These are phyloP conservation scores for Xylophagus ater DNA, from an alignment of 2,888 invertebrate genomes.

Conservation along the genomic window DNA sequence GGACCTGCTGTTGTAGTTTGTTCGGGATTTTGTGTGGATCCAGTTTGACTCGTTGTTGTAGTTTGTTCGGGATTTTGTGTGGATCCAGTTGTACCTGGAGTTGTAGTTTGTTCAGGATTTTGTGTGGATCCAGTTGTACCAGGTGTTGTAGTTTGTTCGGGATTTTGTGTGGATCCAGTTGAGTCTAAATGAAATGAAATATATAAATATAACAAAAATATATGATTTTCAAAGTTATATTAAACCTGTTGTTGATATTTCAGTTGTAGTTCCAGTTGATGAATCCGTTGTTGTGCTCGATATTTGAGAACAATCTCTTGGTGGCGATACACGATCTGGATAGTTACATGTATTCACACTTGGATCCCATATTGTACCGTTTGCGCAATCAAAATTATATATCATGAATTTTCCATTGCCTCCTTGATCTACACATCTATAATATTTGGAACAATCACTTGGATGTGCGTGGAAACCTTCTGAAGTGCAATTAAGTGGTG, in stretches of 20 bases:
- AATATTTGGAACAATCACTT: conserved; percentile 52
- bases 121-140: conserved; percentile 9
- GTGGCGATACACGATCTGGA: conserved; percentile 52
- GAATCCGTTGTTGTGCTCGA: conserved; percentile 21
- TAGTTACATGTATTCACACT: conserved; percentile 55
- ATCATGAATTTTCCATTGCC: conserved; percentile 48
- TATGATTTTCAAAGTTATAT: too few species aligned
- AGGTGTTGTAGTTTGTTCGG: conserved; percentile 20
- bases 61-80: conserved; percentile 8
- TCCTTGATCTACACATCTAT: conserved; percentile 53
- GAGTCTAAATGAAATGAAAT: too few species aligned
- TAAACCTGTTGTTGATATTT: conserved; percentile 27
- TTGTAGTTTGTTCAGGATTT: conserved; percentile 2
- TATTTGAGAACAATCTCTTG: conserved; percentile 32
- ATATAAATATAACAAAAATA: too few species aligned
- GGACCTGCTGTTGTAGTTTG: conserved; percentile 15
- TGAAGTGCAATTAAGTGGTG: conserved; percentile 37
- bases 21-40: not conserved
- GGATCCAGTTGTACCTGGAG: conserved; percentile 8
- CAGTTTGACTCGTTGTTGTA: conserved; percentile 8
- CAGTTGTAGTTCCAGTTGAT: conserved; percentile 26
- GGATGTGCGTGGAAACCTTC: conserved; percentile 52
- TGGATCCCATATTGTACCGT: conserved; percentile 63
- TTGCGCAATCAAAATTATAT: conserved; percentile 54
- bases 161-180: conserved; percentile 14